Base-by-base conservation (phyloP, 2,113 vertebrate species). In the Heterotis niloticus region DNA sequence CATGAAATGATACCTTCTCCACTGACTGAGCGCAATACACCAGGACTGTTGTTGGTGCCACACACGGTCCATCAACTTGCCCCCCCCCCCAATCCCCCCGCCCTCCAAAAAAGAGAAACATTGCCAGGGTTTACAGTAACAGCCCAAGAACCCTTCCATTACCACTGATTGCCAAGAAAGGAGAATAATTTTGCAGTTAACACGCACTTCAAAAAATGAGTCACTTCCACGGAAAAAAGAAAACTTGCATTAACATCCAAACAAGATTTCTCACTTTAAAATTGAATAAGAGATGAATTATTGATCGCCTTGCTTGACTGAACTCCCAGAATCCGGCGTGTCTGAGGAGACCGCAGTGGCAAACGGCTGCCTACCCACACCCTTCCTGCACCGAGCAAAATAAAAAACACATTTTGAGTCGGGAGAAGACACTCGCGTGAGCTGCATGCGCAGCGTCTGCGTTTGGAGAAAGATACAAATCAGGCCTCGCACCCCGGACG, bases 231-330 rank as follows among this genome's bases (percentile, higher is more conserved):
- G 56, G 29, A 69, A 56, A 44, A 13, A 62, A 77, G 20, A 67
- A 68, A 69, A 69, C n/a, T 67, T 24, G 66, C 64, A 76, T 76
- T 76, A 80, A 76, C 64, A 76, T 80, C 79, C 79, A 69, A 80
- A 80, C 52, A 68, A 76, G 74, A 65, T 75, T 76, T 62, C 65
- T 66, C 71, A 75, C 64, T 80, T 80, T 80, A 66, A 75, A 80
- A 80, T 67, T 59, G 64, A 75, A 67, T 67, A 80, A 80, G 78
- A 74, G 69, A 73, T 74, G 23, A 73, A 73, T 79, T 79, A 79
- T 79, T 73, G 60, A 73, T 79, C 78, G 24, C 74, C 56, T 18
- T 54, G 60, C 51, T 23, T 24, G 64, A 74, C 70, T 59, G 60
- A 65, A 65, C 54, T 65, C 59, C 69, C 60, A 52, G 70, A 74